These are phyloP conservation scores for Montipora sp. DNA, from an alignment of 64 coral and sea anemone species.

Conservation along the genomic window DNA sequence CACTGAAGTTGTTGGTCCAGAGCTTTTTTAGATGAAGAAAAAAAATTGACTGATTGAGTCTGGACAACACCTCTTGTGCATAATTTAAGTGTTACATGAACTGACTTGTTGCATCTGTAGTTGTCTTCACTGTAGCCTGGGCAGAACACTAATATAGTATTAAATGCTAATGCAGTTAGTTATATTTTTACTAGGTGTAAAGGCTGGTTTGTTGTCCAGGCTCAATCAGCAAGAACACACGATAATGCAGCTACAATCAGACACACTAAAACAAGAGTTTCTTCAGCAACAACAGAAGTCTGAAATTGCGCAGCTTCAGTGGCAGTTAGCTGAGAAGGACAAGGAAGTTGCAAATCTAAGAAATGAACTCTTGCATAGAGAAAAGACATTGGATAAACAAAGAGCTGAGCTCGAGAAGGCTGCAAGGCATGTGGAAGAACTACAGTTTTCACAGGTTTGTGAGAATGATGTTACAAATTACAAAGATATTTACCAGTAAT, in stretches of 20 bases:
- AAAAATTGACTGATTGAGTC: too few species aligned
- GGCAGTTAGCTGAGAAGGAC: slow-evolving; percentile 82
- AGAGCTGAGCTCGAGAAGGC: slow-evolving; percentile 85
- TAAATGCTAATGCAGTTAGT: too few species aligned
- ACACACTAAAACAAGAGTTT: slow-evolving; percentile 86
- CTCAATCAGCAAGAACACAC: slow-evolving; percentile 87
- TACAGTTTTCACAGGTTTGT: slow-evolving; percentile 84
- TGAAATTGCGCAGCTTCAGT: slow-evolving; percentile 80
- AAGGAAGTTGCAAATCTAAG: slow-evolving; percentile 82
- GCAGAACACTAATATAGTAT: too few species aligned
- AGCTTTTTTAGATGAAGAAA: too few species aligned
- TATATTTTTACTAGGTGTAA: slow-evolving; percentile 60
- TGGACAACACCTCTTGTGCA: too few species aligned
- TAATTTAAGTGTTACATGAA: too few species aligned
- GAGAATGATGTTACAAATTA: too few species aligned
- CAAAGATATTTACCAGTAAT: too few species aligned
- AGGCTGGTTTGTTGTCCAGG: slow-evolving; percentile 81
- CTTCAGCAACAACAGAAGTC: slow-evolving; percentile 75
- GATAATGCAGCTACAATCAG: slow-evolving; percentile 97
- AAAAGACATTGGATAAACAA: slow-evolving; percentile 87
- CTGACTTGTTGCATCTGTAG: too few species aligned
- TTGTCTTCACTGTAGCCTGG: too few species aligned
- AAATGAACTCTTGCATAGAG: slow-evolving; percentile 80
- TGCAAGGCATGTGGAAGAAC: slow-evolving; percentile 72
- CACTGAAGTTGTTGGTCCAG: too few species aligned